Percentiles rank a stretch among this genome's conserved stretches.
These are phyloP conservation scores for Cosmia pyralina DNA, from an alignment of 2,888 invertebrate genomes.

Conservation along the genomic window DNA sequence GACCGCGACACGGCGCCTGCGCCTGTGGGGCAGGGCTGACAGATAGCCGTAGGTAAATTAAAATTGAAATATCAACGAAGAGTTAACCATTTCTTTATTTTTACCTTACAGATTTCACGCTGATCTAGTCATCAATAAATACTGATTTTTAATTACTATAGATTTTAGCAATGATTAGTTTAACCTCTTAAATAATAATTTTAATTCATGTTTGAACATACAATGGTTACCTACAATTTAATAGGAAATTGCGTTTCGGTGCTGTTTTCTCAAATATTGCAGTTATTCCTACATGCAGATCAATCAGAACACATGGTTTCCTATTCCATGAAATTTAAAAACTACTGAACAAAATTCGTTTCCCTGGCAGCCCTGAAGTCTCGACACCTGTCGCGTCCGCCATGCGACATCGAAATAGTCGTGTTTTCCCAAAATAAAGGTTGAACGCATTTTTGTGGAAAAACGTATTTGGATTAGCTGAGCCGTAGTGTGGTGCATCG, in stretches of 20 bases:
- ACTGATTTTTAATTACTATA: too few relatives aligned
- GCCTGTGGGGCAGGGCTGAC: conserved; percentile 67
- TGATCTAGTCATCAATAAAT: background rate
- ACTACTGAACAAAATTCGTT: background rate
- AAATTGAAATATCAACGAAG: background rate
- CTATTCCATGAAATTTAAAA: background rate
- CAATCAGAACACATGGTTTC: background rate
- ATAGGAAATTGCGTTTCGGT: background rate
- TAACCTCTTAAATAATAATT: too few relatives aligned
- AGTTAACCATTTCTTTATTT: too few relatives aligned
- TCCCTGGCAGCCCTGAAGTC: conserved; percentile 55
- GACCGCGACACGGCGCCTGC: conserved; percentile 72
- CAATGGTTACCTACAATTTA: too few relatives aligned
- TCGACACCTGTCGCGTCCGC: conserved; percentile 66
- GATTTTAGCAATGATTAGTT: background rate
- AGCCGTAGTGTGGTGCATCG: conserved; percentile 41
- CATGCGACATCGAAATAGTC: conserved; percentile 58
- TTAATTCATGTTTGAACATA: background rate
- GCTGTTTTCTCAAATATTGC: background rate
- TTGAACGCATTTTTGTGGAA: conserved; percentile 68
- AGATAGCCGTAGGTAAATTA: background rate
- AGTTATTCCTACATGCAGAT: too few relatives aligned
- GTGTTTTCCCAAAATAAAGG: conserved; percentile 69
- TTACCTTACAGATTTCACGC: too few relatives aligned
- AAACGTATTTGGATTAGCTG: conserved; percentile 66